A percentile compares a stretch with the other conserved stretches of the same genome.
phyloP scores from a whole-genome alignment of 2,888 invertebrate genomes.

The Brenthis daphne region DNA sequence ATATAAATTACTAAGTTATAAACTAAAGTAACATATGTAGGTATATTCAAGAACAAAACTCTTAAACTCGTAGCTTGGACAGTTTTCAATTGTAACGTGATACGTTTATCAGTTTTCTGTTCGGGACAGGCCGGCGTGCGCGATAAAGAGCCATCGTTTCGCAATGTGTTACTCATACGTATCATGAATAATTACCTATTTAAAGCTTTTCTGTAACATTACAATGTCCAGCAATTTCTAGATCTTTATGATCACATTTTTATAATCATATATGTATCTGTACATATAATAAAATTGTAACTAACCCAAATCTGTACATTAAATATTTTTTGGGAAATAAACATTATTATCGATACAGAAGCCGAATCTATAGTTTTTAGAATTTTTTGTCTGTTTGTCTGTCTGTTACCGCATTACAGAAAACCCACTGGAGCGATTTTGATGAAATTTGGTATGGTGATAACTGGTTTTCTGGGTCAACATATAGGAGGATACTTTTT shows the following conservation, averaged over 20 bases:
- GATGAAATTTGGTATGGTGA: no score
- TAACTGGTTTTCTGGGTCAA: no score
- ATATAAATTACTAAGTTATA: neutral
- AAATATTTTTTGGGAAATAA: no score
- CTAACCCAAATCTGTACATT: no score
- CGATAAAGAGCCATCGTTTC: constrained; percentile 43
- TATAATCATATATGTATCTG: no score
- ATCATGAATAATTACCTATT: constrained; percentile 36
- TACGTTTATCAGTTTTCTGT: constrained; percentile 76
- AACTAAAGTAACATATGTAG: neutral
- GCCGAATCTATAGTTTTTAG: no score
- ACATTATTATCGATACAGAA: no score
- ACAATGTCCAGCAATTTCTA: constrained; percentile 5
- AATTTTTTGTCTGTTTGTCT: no score
- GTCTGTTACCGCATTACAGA: no score
- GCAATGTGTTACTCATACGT: constrained; percentile 44
- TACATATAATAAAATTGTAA: no score
- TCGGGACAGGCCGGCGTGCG: constrained; percentile 52
- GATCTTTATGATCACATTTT: neutral
- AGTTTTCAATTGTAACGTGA: constrained; percentile 68
- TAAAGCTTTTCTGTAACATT: constrained; percentile 9
- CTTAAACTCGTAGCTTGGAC: constrained; percentile 45
- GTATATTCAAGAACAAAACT: constrained; percentile 24
- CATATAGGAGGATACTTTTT: no score
- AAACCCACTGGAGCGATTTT: no score